Conservation (phyloP, 2,113 vertebrate genomes). For the Cavia porcellus region DNA sequence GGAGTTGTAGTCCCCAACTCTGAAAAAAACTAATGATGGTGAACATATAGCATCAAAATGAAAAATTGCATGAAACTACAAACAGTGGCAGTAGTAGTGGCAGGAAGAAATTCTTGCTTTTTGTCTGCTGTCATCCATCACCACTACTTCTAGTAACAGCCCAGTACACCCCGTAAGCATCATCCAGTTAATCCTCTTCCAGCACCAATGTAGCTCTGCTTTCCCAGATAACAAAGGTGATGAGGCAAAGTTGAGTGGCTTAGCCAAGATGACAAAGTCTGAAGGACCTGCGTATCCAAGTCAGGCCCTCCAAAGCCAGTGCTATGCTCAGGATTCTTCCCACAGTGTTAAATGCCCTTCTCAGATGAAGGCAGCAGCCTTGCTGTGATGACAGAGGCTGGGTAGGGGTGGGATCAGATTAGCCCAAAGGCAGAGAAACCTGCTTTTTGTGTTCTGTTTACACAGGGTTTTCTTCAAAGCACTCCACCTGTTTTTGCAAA, state of each 20-base stretch:
- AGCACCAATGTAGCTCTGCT: neutral
- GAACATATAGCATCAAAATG: neutral
- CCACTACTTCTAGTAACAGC: neutral
- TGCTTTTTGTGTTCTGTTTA: neutral
- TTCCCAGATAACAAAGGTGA: neutral
- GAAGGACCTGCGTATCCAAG: neutral
- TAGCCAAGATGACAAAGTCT: neutral
- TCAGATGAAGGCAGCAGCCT: neutral
- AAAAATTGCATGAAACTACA: neutral
- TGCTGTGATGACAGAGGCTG: too few species aligned
- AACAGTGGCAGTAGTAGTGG: neutral
- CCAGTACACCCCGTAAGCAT: neutral
- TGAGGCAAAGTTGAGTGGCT: neutral
- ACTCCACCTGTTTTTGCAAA: conserved; percentile 48
- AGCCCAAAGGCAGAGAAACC: neutral
- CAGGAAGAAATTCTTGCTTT: neutral
- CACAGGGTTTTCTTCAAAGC: conserved; percentile 34
- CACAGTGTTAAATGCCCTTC: fast-evolving
- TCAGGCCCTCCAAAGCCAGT: neutral
- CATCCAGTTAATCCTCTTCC: neutral
- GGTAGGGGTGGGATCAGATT: neutral
- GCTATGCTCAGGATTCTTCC: neutral
- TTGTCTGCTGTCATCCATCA: neutral
- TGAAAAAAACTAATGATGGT: conserved; percentile 17
- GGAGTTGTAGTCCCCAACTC: neutral